Evolutionary conservation across 2,797 vertebrate species (phyloP), one percentile per base, ranked within the genome.

Genomic region (Pseudochromis fuscus): DNA sequence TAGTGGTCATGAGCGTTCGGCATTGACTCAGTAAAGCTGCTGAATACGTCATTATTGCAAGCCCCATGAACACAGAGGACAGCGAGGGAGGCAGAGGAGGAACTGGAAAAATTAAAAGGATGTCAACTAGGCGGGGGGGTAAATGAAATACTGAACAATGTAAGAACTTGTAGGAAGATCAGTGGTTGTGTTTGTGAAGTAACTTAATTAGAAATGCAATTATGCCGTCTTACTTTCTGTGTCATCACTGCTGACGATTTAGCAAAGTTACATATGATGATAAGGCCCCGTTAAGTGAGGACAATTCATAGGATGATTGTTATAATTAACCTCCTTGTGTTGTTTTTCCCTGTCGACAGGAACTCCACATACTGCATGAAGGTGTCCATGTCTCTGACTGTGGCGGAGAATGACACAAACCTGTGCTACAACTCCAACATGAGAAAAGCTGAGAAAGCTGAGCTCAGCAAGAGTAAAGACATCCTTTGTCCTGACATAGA

Each of bases 351-450:
- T 79, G 23, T 75, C 94, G 92, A 49, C 94, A 99, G 98, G 91
- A 99, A 99, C 87, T 97, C 98, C 56, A 98, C 97, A 0, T 99
- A 98, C 87, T 99, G 97, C 92, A 98, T 99, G 97, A 99, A 99
- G 93, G 98, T 99, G 83, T 98, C 97, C 88, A 99, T 99, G 95
- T 97, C 97, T 27, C 93, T 99, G 89, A 95, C 94, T 0, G 97
- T 99, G 88, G 97, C 97, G 15, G 96, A 99, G 93, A 99, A 99
- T 83, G 98, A 99, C 92, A 97, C 97, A 2, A 96, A 96, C 84
- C 94, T 96, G 67, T 99, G 98, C 93, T 99, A 96, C 95, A 99
- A 98, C 92, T 96, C 97, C 87, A 97, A 97, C 91, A 97, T 99
- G 96, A 96, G 97, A 77, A 95, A 95, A 73, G 92, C 92, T 67